Evolutionary conservation across 2,888 invertebrate species (phyloP).

Genomic region (Cheilosia soror): DNA sequence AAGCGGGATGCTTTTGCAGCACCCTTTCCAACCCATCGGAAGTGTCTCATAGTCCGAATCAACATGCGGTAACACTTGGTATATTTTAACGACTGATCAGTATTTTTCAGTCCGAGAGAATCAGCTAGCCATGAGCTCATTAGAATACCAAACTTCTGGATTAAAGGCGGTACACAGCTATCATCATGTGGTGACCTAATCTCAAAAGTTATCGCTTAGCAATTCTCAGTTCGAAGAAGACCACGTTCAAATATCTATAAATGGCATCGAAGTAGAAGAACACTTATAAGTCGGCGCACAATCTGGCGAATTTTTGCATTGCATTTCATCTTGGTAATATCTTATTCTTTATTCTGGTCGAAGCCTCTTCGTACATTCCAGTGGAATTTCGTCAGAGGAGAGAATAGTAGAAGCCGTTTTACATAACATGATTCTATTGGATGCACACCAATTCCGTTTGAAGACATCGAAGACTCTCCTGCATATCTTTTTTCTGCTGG

Average conservation of each 20-base stretch:
- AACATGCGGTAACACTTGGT: conserved; percentile 61
- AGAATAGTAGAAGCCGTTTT: background rate
- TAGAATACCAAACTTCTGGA: background rate
- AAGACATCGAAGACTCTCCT: conserved; percentile 7
- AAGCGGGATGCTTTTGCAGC: background rate
- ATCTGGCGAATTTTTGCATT: conserved; percentile 4
- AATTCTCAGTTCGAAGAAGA: conserved; percentile 42
- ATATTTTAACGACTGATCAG: conserved; percentile 60
- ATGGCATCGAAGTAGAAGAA: conserved; percentile 25
- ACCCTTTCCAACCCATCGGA: background rate
- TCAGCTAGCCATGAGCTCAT: background rate
- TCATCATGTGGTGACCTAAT: conserved; percentile 10
- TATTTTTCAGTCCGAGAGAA: conserved; percentile 68
- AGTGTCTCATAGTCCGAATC: conserved; percentile 18
- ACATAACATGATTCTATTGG: background rate
- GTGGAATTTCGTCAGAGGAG: conserved; percentile 32
- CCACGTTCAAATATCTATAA: conserved; percentile 4
- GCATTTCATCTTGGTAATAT: conserved; percentile 55
- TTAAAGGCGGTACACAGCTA: background rate
- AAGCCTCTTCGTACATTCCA: conserved; percentile 65
- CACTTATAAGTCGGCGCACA: background rate
- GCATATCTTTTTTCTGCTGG: background rate
- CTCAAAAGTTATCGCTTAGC: conserved; percentile 39
- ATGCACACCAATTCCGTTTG: background rate
- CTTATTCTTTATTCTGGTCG: conserved; percentile 45